Base-by-base conservation (phyloP, 1,140 invertebrate species). In the Notospermus geniculatus region DNA sequence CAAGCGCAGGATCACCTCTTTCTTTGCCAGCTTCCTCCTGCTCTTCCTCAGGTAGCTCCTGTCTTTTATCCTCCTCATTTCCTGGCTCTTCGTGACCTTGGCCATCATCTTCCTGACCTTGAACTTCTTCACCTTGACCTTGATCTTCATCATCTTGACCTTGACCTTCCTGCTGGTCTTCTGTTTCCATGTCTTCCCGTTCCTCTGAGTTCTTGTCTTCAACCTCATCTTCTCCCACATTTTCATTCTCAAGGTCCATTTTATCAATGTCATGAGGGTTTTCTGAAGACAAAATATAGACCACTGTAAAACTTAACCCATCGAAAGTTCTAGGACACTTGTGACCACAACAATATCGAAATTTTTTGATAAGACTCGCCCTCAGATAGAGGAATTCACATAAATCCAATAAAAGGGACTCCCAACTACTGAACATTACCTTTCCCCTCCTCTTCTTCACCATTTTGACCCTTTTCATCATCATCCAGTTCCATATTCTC, bases 401-500 rank as follows among this genome's bases (percentile, higher is more conserved):
- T n/a, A n/a, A n/a, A n/a, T 7, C 32, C 32, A 7, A 17, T 46
- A 23, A 46, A 59, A 39, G 7, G 15, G 9, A 52, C 32, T 53
- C 36, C 54, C 29, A 55, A 54, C 2, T 15, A 19, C 2, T 52
- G 19, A 2, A 22, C 57, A 50, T 5, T 25, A 52, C 17, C 36
- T 36, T 59, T 58, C 55, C 55, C 50, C n/a, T 22, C 59, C 29
- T 55, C 57, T 45, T 50, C 58, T 15, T 64, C 57, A 22, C 58
- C 54, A 1, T 62, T 61, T n/a, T 63, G 41, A 41, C 56, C 73
- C 50, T 54, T 68, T 63, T 89, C n/a, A n/a, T n/a, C 87, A 53
- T 89, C 88, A 73, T 95, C 91, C 2, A 94, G 78, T 73, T 93
- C 87, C 46, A 92, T 78, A 82, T 93, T 89, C 54, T 95, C 91